Conservation (phyloP, 64 coral and sea anemone genomes). For the Orbicella faveolata region DNA sequence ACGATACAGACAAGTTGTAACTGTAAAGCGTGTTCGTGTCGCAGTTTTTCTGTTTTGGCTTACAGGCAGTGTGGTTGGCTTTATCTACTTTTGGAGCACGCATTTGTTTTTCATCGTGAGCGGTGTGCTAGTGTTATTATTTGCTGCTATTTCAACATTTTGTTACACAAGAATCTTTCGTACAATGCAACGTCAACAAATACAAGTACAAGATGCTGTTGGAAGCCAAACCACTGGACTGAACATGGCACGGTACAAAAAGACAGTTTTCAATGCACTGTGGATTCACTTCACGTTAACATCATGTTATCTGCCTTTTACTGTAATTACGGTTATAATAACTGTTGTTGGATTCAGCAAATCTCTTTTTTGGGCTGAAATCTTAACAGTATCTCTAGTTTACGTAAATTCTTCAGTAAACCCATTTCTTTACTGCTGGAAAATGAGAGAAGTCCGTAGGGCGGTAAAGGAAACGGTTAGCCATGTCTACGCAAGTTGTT, state of each 20-base stretch:
- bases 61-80: background rate
- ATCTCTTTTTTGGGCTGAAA: background rate
- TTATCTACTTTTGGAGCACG: background rate
- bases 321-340: background rate
- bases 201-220: background rate
- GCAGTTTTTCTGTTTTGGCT: constrained; percentile 5
- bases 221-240: background rate
- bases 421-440: background rate
- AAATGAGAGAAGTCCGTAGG: background rate
- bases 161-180: background rate
- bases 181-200: background rate
- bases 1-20: constrained; percentile 29
- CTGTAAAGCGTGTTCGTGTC: background rate
- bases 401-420: background rate
- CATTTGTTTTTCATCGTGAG: background rate
- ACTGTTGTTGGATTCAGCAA: background rate
- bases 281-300: background rate
- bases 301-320: background rate
- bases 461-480: background rate
- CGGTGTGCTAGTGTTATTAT: background rate
- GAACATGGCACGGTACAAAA: constrained; percentile 12
- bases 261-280: background rate
- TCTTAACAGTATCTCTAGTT: constrained; percentile 6
- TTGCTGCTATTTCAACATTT: background rate
- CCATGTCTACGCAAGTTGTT: background rate